A percentile compares a stretch with the other conserved stretches of the same genome.
Conservation (phyloP, 2,888 invertebrate genomes). For the Scaptomyza parva region DNA sequence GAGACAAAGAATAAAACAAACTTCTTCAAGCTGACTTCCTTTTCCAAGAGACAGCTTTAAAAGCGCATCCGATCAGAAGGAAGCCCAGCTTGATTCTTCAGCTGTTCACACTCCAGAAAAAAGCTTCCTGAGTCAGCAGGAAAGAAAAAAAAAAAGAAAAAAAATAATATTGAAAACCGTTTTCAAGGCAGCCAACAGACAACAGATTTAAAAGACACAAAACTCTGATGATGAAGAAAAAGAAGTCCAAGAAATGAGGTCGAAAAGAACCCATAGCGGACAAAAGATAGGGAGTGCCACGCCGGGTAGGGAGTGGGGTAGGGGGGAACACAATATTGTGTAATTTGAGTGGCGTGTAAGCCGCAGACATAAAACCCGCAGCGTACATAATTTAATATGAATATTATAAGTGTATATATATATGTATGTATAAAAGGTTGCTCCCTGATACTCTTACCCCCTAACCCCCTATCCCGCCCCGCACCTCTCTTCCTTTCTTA, state of each 20-base stretch:
- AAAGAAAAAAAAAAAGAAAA: slow-evolving; percentile 11
- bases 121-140: slow-evolving; percentile 16
- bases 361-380: slow-evolving; percentile 67
- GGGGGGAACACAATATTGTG: slow-evolving; percentile 21
- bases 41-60: not conserved
- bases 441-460: not conserved
- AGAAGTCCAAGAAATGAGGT: slow-evolving; percentile 26
- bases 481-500: slow-evolving; percentile 40
- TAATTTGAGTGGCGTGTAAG: slow-evolving; percentile 78
- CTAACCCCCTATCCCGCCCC: not conserved
- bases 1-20: slow-evolving; percentile 3
- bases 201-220: slow-evolving; percentile 8
- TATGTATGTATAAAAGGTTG: slow-evolving; percentile 48
- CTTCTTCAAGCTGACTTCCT: not conserved
- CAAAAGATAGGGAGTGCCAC: slow-evolving; percentile 1
- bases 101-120: slow-evolving; percentile 12
- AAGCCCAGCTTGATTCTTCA: slow-evolving; percentile 12
- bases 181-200: slow-evolving; percentile 8
- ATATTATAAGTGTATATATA: slow-evolving; percentile 67
- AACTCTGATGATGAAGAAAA: too few species aligned
- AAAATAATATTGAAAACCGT: not conserved
- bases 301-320: not conserved
- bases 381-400: slow-evolving; percentile 76
- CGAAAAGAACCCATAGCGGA: slow-evolving; percentile 25
- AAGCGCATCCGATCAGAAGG: slow-evolving; percentile 13